Conservation (phyloP, 2,113 vertebrate genomes). For the Microtus richardsoni region DNA sequence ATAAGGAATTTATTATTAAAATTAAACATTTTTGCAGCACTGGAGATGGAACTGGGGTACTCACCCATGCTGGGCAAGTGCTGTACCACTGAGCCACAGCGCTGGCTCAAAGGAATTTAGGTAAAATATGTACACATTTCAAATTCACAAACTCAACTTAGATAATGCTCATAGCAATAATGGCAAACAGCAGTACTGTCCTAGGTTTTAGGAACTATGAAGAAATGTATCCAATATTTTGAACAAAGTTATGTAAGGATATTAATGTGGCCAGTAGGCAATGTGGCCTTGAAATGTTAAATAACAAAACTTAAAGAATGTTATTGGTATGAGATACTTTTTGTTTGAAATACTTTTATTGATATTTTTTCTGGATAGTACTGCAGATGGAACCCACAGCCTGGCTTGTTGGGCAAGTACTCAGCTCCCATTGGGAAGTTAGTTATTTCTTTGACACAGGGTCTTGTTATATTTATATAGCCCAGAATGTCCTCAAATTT, state of each 20-base stretch:
- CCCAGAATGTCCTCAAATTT: not conserved
- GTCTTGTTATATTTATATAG: not conserved
- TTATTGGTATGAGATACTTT: not conserved
- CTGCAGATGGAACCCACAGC: not conserved
- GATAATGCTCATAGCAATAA: not conserved
- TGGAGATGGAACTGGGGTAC: not conserved
- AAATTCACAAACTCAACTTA: conserved; percentile 18
- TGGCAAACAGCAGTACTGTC: not conserved
- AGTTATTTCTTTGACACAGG: not conserved
- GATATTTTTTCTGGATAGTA: not conserved
- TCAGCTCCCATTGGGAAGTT: not conserved
- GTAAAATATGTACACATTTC: conserved; percentile 13
- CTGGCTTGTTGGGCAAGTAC: not conserved
- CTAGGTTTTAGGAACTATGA: not conserved
- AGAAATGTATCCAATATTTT: not conserved
- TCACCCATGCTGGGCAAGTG: not conserved
- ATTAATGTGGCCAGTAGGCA: not conserved
- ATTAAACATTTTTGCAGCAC: not conserved
- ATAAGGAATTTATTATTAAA: not conserved
- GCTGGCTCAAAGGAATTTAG: not conserved
- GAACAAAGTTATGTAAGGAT: not conserved
- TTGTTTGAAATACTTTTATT: not conserved
- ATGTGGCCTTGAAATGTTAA: not conserved
- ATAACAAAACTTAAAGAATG: not conserved
- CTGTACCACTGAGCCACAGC: not conserved